Percentiles rank a stretch among this genome's conserved stretches.
phyloP scores from a whole-genome alignment of 2,797 vertebrate species.

The Sebastes trivittatus region DNA sequence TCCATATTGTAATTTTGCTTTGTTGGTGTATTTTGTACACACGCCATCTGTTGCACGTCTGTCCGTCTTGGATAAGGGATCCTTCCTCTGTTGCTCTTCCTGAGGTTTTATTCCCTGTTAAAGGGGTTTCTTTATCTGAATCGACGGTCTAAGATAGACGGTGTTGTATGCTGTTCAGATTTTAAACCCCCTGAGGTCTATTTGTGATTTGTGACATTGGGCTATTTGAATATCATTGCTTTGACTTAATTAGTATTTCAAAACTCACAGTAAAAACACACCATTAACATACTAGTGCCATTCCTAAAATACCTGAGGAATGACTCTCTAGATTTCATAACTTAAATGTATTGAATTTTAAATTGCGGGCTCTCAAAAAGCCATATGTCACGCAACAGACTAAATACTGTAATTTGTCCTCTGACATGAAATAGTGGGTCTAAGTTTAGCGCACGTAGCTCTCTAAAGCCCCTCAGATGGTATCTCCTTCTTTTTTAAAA shows the following conservation, averaged over 20 bases:
- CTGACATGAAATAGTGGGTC: constrained; percentile 4
- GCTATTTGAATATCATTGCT: neutral
- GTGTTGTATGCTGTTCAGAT: neutral
- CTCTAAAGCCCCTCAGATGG: constrained; percentile 23
- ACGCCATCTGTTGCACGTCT: too few species aligned
- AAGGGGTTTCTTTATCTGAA: neutral
- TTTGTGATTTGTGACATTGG: neutral
- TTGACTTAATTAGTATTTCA: neutral
- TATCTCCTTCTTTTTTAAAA: constrained; percentile 56
- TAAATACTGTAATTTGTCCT: constrained; percentile 13
- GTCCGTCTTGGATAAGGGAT: too few species aligned
- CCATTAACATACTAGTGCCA: neutral
- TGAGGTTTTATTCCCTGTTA: too few species aligned
- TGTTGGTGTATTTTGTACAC: too few species aligned
- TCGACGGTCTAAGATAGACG: neutral
- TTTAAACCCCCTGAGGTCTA: neutral
- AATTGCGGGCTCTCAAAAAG: constrained; percentile 28
- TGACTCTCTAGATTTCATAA: neutral
- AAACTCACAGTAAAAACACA: neutral
- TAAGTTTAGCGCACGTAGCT: constrained; percentile 26
- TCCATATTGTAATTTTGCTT: neutral
- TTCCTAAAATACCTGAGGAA: constrained; percentile 19
- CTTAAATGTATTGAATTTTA: constrained; percentile 39
- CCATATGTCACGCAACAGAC: constrained; percentile 12
- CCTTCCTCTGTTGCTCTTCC: too few species aligned